Conservation (phyloP, 2,113 vertebrate genomes). For the Macquaria ambigua region DNA sequence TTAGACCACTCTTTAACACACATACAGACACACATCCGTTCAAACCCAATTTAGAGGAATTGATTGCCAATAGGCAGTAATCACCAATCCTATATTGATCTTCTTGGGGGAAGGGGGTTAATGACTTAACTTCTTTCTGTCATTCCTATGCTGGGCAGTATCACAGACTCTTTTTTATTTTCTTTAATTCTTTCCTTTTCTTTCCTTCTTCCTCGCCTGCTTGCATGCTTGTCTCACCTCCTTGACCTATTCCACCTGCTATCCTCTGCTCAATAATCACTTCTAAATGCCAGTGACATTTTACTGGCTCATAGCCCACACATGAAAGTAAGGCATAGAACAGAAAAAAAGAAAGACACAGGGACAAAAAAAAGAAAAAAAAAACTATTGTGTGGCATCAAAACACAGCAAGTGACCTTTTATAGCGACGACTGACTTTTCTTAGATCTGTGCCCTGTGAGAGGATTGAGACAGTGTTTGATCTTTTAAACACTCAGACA, state of each 20-base stretch:
- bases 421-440: conserved; percentile 46
- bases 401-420: conserved; percentile 79
- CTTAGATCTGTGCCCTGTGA: conserved; percentile 62
- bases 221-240: conserved; percentile 26
- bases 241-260: conserved; percentile 46
- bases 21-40: not conserved
- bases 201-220: conserved; percentile 21
- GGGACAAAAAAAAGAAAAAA: conserved; percentile 25
- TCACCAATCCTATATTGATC: not conserved
- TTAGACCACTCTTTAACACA: not conserved
- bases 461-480: conserved; percentile 68
- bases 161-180: not conserved
- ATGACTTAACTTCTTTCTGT: not conserved
- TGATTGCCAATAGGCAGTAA: not conserved
- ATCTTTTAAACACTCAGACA: conserved; percentile 80
- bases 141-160: not conserved
- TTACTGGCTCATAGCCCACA: conserved; percentile 52
- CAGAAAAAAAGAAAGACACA: conserved; percentile 40
- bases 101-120: not conserved
- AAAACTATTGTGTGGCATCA: conserved; percentile 57
- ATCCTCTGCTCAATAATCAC: conserved; percentile 66
- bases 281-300: conserved; percentile 69
- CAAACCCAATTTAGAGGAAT: not conserved
- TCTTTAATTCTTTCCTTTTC: not conserved
- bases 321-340: conserved; percentile 58